These are phyloP conservation scores for Eriocheir sinensis DNA, from an alignment of 1,140 invertebrate genomes.

Conservation along the genomic window DNA sequence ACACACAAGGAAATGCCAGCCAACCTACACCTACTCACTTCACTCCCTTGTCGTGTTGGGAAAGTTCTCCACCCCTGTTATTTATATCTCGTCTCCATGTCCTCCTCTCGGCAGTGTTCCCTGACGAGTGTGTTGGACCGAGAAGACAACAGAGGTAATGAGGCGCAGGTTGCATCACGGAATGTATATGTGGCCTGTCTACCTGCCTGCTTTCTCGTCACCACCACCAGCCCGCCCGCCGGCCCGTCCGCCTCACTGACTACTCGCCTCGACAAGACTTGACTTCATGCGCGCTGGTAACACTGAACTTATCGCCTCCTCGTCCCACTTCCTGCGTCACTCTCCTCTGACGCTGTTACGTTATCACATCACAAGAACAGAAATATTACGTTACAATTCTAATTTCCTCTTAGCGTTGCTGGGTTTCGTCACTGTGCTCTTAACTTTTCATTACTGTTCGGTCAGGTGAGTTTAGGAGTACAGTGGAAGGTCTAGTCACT, in stretches of 20 bases:
- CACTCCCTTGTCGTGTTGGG: background rate
- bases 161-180: background rate
- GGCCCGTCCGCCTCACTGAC: background rate
- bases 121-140: background rate
- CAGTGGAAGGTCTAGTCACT: background rate
- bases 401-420: background rate
- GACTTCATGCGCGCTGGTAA: conserved; percentile 37
- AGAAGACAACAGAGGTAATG: background rate
- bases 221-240: background rate
- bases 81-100: background rate
- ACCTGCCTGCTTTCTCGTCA: background rate
- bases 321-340: conserved; percentile 56
- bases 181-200: background rate
- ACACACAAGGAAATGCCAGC: conserved; percentile 12
- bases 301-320: conserved; percentile 61
- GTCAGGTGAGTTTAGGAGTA: background rate
- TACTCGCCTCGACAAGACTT: too few relatives aligned
- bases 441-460: background rate
- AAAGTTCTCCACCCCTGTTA: background rate
- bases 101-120: background rate
- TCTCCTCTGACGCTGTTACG: conserved; percentile 1
- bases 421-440: background rate
- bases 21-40: too few relatives aligned
- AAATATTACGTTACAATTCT: background rate
- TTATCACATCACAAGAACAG: background rate